phyloP scores from a whole-genome alignment of 2,888 invertebrate species.

The Ashinkailepas kermadecensis region DNA sequence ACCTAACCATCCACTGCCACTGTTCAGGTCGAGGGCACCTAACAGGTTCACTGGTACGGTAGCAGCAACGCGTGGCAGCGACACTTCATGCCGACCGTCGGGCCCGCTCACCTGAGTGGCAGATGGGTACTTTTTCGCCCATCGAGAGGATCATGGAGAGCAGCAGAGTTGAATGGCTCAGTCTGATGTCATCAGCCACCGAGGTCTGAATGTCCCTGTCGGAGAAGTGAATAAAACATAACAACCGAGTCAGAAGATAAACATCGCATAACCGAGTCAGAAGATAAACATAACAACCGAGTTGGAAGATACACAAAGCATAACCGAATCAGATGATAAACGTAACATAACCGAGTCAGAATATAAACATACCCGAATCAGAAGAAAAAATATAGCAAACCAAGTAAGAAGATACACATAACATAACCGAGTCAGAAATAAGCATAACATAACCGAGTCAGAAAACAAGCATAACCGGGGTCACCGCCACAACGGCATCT shows the following conservation, averaged over 20 bases:
- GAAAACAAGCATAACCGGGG: too few species aligned
- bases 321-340: background rate
- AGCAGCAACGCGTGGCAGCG: too few species aligned
- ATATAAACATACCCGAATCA: background rate
- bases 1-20: too few species aligned
- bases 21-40: too few species aligned
- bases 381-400: background rate
- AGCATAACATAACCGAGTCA: too few species aligned
- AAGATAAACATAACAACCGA: conserved; percentile 32
- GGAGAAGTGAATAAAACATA: too few species aligned
- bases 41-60: too few species aligned
- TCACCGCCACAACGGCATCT: too few species aligned
- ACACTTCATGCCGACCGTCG: too few species aligned
- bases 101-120: background rate
- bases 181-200: conserved; percentile 65
- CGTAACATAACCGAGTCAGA: background rate
- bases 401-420: background rate
- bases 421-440: too few species aligned
- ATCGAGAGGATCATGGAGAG: conserved; percentile 83
- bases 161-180: conserved; percentile 73
- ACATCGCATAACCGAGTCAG: too few species aligned
- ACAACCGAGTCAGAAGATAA: background rate
- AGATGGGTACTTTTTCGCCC: conserved; percentile 71
- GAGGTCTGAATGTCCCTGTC: conserved; percentile 63
- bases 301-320: conserved; percentile 34